Base-by-base conservation (phyloP, 2,888 invertebrate species). In the Linnaemya vulpina region DNA sequence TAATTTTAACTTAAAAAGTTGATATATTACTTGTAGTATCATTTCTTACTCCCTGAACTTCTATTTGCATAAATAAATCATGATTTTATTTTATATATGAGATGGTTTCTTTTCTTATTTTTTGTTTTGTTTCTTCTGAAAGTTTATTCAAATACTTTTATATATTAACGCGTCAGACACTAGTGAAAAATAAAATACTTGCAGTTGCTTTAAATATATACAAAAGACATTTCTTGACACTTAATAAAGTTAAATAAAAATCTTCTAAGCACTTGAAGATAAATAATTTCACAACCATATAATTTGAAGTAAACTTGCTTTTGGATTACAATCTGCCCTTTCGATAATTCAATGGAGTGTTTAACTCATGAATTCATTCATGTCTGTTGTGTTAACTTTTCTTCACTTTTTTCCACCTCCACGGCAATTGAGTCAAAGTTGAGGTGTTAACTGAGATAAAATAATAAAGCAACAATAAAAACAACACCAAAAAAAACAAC, bases 361-460 rank as follows among this genome's bases (percentile, higher is more conserved):
- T n/a, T 1, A 4, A 25, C 38, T 22, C 22, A 62, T 38, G 25
- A 35, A 70, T 58, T 58, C 49, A 30, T 60, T 70, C 35, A 40
- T 53, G 20, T 65, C 15, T 46, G 15, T 55, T 55, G 43, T 83
- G 9, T 55, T 55, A 30, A 35, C 38, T 46, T 77, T 58, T 20
- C 2, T 62, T 38, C 15, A 53, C 46, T 49, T 75, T 30, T 58
- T 65, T 46, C 43, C 46, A 67, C 40, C 51, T 68, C 43, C 60
- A 43, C 53, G 65, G 43, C 62, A 55, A 67, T 30, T 63, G 65
- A 78, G 77, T 80, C 60, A 71, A 71, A 71, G 73, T 68, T 77
- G 43, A 77, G 68, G 51, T 74, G 53, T 49, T 70, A 76, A 62
- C 49, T 38, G 22, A 40, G 38, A 40, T 70, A 71, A 71, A 68